These are phyloP conservation scores for Falco cherrug DNA, from an alignment of 2,797 vertebrate genomes.

Conservation along the genomic window DNA sequence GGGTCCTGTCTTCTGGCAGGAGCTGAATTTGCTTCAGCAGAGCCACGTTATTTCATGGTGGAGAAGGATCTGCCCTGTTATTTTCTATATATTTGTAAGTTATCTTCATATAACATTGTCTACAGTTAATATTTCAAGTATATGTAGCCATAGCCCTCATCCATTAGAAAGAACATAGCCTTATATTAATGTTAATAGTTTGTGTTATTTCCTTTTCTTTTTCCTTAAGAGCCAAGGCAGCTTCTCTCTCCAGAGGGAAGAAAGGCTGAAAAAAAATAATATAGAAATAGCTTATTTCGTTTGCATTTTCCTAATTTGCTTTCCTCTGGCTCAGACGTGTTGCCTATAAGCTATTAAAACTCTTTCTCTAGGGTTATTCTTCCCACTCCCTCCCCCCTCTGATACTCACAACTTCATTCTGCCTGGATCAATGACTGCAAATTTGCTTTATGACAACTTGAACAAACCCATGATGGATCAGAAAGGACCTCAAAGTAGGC, in stretches of 20 bases:
- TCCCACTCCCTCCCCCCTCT: constrained; percentile 12
- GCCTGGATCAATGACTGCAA: constrained; percentile 78
- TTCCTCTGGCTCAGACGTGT: constrained; percentile 70
- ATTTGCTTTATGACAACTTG: constrained; percentile 83
- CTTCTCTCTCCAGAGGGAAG: constrained; percentile 23
- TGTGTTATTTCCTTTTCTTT: constrained; percentile 25
- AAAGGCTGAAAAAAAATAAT: background rate
- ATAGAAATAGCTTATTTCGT: constrained; percentile 27
- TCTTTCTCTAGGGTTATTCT: constrained; percentile 66
- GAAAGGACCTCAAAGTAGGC: constrained; percentile 72
- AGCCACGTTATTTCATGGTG: background rate
- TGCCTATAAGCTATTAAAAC: constrained; percentile 78
- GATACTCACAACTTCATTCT: constrained; percentile 74
- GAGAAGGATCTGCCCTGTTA: background rate
- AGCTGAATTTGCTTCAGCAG: background rate
- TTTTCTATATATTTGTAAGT: background rate
- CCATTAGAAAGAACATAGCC: background rate
- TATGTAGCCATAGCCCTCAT: background rate
- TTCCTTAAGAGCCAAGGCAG: background rate
- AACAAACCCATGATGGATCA: constrained; percentile 78
- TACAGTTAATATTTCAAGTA: background rate
- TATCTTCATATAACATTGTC: background rate
- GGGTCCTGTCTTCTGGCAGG: constrained; percentile 6
- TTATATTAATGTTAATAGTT: background rate
- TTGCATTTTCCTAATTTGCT: constrained; percentile 73